Base-by-base conservation (phyloP, 2,113 vertebrate genomes). In the Rhodinocichla rosea region DNA sequence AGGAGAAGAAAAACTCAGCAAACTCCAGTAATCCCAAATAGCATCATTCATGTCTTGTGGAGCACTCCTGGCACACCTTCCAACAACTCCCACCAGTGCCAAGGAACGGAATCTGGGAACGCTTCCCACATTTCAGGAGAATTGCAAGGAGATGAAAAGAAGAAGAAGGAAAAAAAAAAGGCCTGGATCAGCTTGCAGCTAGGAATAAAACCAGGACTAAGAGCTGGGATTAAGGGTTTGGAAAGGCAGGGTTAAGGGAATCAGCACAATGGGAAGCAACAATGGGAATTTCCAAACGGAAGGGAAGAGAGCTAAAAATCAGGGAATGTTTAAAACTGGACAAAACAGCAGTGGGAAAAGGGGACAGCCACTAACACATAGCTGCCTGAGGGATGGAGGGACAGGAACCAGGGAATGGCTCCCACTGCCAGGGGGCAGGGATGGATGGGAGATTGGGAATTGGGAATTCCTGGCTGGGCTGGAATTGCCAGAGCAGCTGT, bases 21-120 rank as follows among this genome's bases (percentile, higher is more conserved):
- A 73, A 78, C 55, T 65, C 17, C 90, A 64, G 52, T 8, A 16
- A 71, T 68, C 83, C 22, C 83, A 67, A 94, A 67, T 12, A 78
- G 69, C 60, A 84, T 55, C 93, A 52, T 79, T 95, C 74, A 64
- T 11, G 70, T 64, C 87, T 64, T 13, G 60, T 21, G 76, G 93
- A 91, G 77, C 16, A 33, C 60, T 71, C 91, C 77, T 96, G 94
- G 89, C 92, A 60, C 19, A 78, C 39, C 89, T 94, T 92, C 64
- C 82, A 84, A 78, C 15, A 17, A 39, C 80, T 84, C 92, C 91
- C 83, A 87, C 20, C 0, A 60, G 50, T 17, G 80, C 92, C 91
- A 90, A 92, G 87, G 92, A 86, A 77, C 57, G 20, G 67, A 78
- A 91, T 50, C 83, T 71, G 89, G 90, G 92, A 93, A 89, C 27